Evolutionary conservation across 2,888 invertebrate species (phyloP), one percentile per base, ranked within the genome.

Genomic region (Lydus trimaculatus): DNA sequence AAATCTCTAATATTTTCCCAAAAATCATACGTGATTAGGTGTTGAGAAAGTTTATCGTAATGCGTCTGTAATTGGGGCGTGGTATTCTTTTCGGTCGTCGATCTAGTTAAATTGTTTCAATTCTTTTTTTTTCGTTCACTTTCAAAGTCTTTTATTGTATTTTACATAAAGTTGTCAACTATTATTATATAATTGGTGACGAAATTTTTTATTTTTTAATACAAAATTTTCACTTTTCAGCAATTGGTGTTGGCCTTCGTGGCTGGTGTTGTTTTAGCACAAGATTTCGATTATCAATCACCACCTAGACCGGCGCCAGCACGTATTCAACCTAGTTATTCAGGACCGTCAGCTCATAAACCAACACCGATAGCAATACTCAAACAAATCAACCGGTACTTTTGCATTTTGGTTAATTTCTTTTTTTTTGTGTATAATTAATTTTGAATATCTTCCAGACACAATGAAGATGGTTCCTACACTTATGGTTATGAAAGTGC

Each of bases 401-500:
- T 11, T 15, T 36, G 0, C 1, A 36, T 3, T 63, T 76, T 69
- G 65, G 15, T 59, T 11, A 33, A 60, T 52, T 60, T 25, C 28
- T 48, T 5, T 48, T 66, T 31, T 48, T 5, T 48, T 66, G 20
- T 60, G 52, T 64, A 39, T 11, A 31, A 59, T 67, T 67, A 20
- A 39, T 33, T 36, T 58, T 3, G 5, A 58, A 31, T 31, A 8
- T n/a, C 36, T 62, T 59, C 23, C 84, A 93, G 94, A 82, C 95
- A 94, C 86, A 94, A 95, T 79, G 94, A 95, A 83, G 95, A 95
- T 81, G 95, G 95, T 64, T 95, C 95, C 0, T 96, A 96, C 86
- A 96, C 96, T 0, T 96, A 95, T 80, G 95, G 95, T 0, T 96
- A 94, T 84, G 96, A 96, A 82, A 93, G 92, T 2, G 95, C 90